phyloP scores from a whole-genome alignment of 2,113 vertebrate species.

The Gallinago paraguaiae region DNA sequence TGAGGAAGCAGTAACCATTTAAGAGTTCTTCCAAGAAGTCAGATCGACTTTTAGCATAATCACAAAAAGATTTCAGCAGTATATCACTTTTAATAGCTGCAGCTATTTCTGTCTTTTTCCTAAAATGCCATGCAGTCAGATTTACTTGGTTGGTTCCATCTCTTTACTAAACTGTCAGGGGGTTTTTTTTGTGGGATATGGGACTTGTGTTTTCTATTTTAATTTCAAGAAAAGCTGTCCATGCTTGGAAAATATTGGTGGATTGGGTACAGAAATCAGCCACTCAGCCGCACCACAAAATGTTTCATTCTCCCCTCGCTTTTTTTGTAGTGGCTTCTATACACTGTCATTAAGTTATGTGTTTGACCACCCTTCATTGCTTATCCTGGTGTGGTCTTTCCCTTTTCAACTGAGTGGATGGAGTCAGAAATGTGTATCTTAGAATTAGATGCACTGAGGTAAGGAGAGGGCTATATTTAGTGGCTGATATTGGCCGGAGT shows the following conservation, averaged over 20 bases:
- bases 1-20: slow-evolving; percentile 21
- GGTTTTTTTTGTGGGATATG: slow-evolving; percentile 54
- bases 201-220: slow-evolving; percentile 77
- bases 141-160: slow-evolving; percentile 38
- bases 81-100: slow-evolving; percentile 31
- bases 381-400: slow-evolving; percentile 79
- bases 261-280: slow-evolving; percentile 69
- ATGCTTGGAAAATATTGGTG: slow-evolving; percentile 75
- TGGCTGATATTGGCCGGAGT: slow-evolving; percentile 57
- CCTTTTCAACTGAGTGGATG: slow-evolving; percentile 72
- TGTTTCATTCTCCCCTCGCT: slow-evolving; percentile 65
- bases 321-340: slow-evolving; percentile 79
- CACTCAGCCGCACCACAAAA: slow-evolving; percentile 70
- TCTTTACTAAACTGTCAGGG: slow-evolving; percentile 50
- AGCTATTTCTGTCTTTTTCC: slow-evolving; percentile 63
- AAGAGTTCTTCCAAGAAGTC: neutral
- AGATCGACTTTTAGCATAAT: slow-evolving; percentile 20
- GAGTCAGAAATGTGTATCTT: slow-evolving; percentile 75
- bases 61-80: slow-evolving; percentile 29
- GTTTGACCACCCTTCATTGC: slow-evolving; percentile 73
- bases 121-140: slow-evolving; percentile 46
- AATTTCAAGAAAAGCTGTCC: slow-evolving; percentile 70
- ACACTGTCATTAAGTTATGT: slow-evolving; percentile 75
- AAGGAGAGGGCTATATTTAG: slow-evolving; percentile 75
- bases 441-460: slow-evolving; percentile 75